A percentile compares a stretch with the other conserved stretches of the same genome.
Conservation (phyloP, 1,140 invertebrate species). For the Bombyx mandarina region DNA sequence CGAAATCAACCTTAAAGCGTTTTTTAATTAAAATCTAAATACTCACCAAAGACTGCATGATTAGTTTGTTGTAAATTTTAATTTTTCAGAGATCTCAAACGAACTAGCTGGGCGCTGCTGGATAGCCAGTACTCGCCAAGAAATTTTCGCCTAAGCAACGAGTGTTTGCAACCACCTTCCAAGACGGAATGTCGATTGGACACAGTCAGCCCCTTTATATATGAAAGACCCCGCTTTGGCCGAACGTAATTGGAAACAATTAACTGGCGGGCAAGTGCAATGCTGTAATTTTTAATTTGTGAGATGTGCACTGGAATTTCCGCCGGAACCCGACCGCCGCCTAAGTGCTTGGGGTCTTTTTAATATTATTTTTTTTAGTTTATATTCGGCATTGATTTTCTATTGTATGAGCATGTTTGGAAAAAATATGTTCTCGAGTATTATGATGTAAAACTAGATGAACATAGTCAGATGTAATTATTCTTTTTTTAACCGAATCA, state of each 20-base stretch:
- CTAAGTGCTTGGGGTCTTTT: neutral
- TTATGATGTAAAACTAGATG: no score
- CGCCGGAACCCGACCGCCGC: constrained; percentile 16
- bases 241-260: constrained; percentile 62
- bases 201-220: constrained; percentile 50
- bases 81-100: constrained; percentile 63
- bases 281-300: constrained; percentile 49
- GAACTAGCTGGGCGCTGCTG: constrained; percentile 67
- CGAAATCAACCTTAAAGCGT: no score
- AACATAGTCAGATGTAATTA: no score
- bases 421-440: no score
- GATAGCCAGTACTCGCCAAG: constrained; percentile 58
- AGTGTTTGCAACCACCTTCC: constrained; percentile 46
- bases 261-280: constrained; percentile 53
- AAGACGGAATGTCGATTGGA: constrained; percentile 52
- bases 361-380: no score
- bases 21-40: neutral
- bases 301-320: constrained; percentile 32
- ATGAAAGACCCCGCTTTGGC: constrained; percentile 48
- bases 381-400: neutral
- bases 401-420: neutral
- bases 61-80: constrained; percentile 41
- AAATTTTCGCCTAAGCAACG: constrained; percentile 63
- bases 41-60: constrained; percentile 68
- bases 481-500: no score